Evolutionary conservation across 2,888 invertebrate species (phyloP).

Genomic region (Orchesella flavescens): DNA sequence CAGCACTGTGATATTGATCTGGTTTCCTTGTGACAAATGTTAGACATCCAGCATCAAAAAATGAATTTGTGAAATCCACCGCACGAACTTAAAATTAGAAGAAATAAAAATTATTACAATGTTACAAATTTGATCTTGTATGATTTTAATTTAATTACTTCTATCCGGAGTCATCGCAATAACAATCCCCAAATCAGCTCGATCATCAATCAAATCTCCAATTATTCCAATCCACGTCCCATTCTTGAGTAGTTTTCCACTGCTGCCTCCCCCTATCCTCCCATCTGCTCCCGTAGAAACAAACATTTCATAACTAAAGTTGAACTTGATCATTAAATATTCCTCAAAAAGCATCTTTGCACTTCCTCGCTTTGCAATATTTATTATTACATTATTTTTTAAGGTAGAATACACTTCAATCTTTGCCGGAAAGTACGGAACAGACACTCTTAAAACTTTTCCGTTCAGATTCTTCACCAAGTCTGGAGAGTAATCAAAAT

Average conservation of each 20-base stretch:
- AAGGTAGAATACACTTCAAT: neutral
- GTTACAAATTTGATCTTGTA: too few species aligned
- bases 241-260: conserved; percentile 46
- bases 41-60: conserved; percentile 35
- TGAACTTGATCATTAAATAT: neutral
- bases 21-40: conserved; percentile 56
- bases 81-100: too few species aligned
- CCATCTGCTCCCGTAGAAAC: conserved; percentile 32
- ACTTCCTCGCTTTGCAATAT: neutral
- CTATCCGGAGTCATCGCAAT: conserved; percentile 33
- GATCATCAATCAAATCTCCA: conserved; percentile 33
- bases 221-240: conserved; percentile 60
- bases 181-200: conserved; percentile 45
- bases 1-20: conserved; percentile 14
- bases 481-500: neutral
- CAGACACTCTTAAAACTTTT: neutral
- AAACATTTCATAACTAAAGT: conserved; percentile 59
- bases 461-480: neutral
- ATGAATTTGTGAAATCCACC: neutral
- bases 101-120: too few species aligned
- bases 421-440: neutral
- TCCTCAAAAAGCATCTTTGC: neutral
- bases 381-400: neutral
- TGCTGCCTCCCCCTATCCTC: conserved; percentile 50
- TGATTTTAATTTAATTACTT: too few species aligned